Conservation (phyloP, 2,113 vertebrate genomes). For the Apteryx mantelli region DNA sequence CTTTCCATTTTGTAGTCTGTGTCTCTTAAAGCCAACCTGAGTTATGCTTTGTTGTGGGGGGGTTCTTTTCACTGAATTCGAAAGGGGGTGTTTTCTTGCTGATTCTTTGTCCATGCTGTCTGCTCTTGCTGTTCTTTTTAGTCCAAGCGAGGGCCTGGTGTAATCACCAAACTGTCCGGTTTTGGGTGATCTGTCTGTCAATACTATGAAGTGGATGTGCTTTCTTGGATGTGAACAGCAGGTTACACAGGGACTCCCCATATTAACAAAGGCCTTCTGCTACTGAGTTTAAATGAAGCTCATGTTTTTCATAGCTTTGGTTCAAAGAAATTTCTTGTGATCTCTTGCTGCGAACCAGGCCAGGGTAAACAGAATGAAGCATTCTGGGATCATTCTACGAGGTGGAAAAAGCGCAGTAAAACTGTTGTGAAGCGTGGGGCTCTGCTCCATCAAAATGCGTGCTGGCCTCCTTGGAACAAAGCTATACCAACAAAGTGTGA, state of each 20-base stretch:
- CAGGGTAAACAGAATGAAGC: background rate
- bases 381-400: background rate
- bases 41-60: background rate
- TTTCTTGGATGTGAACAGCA: background rate
- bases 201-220: background rate
- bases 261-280: background rate
- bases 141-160: too few relatives aligned
- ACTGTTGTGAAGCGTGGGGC: background rate
- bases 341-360: background rate
- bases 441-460: background rate
- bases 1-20: background rate
- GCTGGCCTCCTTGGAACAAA: background rate
- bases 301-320: background rate
- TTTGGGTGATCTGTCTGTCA: too few relatives aligned
- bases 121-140: background rate
- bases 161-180: background rate
- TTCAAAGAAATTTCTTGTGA: background rate
- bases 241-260: background rate
- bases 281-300: too few relatives aligned
- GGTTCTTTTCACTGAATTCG: too few relatives aligned
- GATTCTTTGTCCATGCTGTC: background rate
- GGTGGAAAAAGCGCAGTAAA: background rate
- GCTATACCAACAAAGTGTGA: too few relatives aligned
- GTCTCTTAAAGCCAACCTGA: background rate
- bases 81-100: background rate